A percentile compares a stretch with the other conserved stretches of the same genome.
These are phyloP conservation scores for Ryuthela nishihirai DNA, from an alignment of 2,888 invertebrate species.

Conservation along the genomic window DNA sequence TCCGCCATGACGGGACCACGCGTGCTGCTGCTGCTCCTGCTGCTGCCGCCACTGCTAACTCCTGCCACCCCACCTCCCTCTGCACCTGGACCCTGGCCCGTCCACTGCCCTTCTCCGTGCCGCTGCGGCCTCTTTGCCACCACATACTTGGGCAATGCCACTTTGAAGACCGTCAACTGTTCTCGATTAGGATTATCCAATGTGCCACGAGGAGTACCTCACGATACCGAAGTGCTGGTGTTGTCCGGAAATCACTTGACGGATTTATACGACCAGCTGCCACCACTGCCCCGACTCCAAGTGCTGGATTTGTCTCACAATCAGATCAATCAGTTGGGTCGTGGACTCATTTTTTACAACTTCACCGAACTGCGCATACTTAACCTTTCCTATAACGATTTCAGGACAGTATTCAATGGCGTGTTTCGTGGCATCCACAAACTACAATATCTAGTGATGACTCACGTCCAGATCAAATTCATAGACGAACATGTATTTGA, in stretches of 20 bases:
- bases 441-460: conserved; percentile 48
- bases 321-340: conserved; percentile 47
- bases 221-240: conserved; percentile 47
- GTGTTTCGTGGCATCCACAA: conserved; percentile 49
- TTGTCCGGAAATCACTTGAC: conserved; percentile 47
- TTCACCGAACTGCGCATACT: conserved; percentile 47
- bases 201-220: conserved; percentile 47
- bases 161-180: conserved; percentile 49
- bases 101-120: conserved; percentile 32
- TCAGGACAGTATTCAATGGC: conserved; percentile 48
- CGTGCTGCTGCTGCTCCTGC: conserved; percentile 9
- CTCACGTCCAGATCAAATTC: conserved; percentile 48
- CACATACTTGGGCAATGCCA: conserved; percentile 26
- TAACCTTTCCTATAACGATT: conserved; percentile 50
- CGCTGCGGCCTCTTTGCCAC: conserved; percentile 35
- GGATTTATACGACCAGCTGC: conserved; percentile 46
- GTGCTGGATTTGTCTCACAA: conserved; percentile 51
- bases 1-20: conserved; percentile 26
- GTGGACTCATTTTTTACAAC: conserved; percentile 48
- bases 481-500: conserved; percentile 51
- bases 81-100: not conserved
- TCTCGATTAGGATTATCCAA: conserved; percentile 44
- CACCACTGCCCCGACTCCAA: conserved; percentile 46
- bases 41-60: conserved; percentile 13
- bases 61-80: not conserved